Base-by-base conservation (phyloP, 2,888 invertebrate species). In the Plebejus melissa region DNA sequence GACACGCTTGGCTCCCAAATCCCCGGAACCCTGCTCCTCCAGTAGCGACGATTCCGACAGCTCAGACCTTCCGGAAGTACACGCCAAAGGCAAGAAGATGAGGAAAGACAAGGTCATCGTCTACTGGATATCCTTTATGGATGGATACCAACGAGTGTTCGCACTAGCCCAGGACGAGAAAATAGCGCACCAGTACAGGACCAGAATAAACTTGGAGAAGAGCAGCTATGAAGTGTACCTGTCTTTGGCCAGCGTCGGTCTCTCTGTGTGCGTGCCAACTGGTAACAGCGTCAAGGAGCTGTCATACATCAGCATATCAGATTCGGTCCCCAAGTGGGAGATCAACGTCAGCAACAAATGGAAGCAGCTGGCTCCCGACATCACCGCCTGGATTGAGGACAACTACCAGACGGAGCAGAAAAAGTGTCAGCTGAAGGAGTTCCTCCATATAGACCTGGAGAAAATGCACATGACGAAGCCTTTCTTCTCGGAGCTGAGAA, bases 381-480 rank as follows among this genome's bases (percentile, higher is more conserved):
- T 97, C 36, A 96, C 96, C 4, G 95, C 96, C 0, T 97, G 97
- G 97, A 93, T 97, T 72, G 97, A 97, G 85, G 97, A 97, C 79
- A 96, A 96, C 83, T 97, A 96, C 90, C 94, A 94, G 81, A 94
- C 94, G 41, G 95, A 96, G 16, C 94, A 95, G 80, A 95, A 95
- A 81, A 95, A 95, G 82, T 96, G 96, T 74, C 96, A 96, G 80
- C 87, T 97, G 70, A 96, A 97, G 84, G 97, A 97, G 84, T 96
- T 96, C 84, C 95, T 97, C 9, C 90, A 97, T 93, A 96, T 97
- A 76, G 97, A 97, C 84, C 94, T 98, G 80, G 95, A 95, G 74
- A 97, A 96, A 86, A 97, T 98, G 97, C 96, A 96, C 81, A 97
- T 98, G 96, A 95, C 96, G 0, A 97, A 97, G 85, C 97, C 98